A percentile compares a stretch with the other conserved stretches of the same genome.
These are phyloP conservation scores for Gymnosoma rotundatum DNA, from an alignment of 2,888 invertebrate species.

Conservation along the genomic window DNA sequence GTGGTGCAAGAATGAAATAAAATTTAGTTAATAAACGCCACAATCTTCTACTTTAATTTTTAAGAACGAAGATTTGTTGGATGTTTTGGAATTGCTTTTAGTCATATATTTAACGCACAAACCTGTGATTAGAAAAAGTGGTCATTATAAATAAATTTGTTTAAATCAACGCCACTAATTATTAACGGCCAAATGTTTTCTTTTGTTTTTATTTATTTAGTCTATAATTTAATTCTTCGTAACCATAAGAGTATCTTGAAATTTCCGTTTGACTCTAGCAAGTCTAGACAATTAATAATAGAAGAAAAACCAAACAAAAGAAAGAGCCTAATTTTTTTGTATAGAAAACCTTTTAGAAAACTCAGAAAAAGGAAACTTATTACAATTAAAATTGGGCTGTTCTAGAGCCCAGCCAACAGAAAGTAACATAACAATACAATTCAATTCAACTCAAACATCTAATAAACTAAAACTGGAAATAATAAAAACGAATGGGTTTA, in stretches of 20 bases:
- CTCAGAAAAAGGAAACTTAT: conserved; percentile 49
- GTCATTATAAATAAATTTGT: conserved; percentile 63
- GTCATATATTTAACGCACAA: conserved; percentile 5
- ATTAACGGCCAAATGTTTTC: conserved; percentile 43
- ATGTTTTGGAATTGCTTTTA: too few relatives aligned
- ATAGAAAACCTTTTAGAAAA: conserved; percentile 46
- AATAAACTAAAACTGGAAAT: conserved; percentile 13
- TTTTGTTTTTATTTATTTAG: conserved; percentile 17
- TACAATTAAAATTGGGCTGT: conserved; percentile 55
- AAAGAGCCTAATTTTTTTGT: conserved; percentile 48
- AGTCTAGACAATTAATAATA: conserved; percentile 69
- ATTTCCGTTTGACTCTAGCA: conserved; percentile 40
- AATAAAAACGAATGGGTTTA: conserved; percentile 29
- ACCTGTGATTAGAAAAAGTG: neutral
- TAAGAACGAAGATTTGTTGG: too few relatives aligned
- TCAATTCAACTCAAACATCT: conserved; percentile 36
- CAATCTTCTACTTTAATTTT: too few relatives aligned
- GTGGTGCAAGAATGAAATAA: too few relatives aligned
- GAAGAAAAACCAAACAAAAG: conserved; percentile 45
- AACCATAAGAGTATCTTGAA: neutral
- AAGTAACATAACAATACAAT: conserved; percentile 11
- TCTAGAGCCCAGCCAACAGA: conserved; percentile 16
- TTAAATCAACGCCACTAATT: conserved; percentile 63
- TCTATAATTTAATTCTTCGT: neutral
- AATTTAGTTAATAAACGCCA: too few relatives aligned